Conservation (phyloP, 2,113 vertebrate species). For the Sinocyclocheilus anophthalmus region DNA sequence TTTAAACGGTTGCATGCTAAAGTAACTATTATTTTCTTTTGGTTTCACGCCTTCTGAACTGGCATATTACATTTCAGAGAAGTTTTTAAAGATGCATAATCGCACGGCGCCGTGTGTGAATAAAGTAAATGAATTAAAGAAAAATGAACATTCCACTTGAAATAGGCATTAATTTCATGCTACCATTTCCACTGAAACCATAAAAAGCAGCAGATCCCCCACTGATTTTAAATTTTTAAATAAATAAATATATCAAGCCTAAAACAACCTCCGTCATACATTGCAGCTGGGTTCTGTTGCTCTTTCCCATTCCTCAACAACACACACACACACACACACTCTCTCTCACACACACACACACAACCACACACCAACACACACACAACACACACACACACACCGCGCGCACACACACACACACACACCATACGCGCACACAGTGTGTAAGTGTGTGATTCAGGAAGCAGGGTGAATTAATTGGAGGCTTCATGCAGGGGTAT, state of each 20-base stretch:
- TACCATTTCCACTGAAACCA: slow-evolving; percentile 54
- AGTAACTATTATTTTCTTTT: slow-evolving; percentile 41
- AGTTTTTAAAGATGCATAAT: slow-evolving; percentile 49
- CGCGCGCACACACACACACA: slow-evolving; percentile 10
- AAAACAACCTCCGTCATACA: slow-evolving; percentile 62
- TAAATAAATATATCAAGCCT: slow-evolving; percentile 61
- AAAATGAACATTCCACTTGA: slow-evolving; percentile 50
- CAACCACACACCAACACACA: slow-evolving; percentile 12
- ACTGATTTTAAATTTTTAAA: slow-evolving; percentile 54
- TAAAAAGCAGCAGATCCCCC: slow-evolving; percentile 56
- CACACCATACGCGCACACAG: slow-evolving; percentile 22
- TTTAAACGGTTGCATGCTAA: slow-evolving; percentile 21
- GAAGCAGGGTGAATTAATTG: slow-evolving; percentile 80
- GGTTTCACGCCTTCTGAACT: slow-evolving; percentile 5
- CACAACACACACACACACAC: too few relatives aligned
- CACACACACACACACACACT: slow-evolving; percentile 43
- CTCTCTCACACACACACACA: neutral
- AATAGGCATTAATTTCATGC: slow-evolving; percentile 65
- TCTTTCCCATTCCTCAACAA: slow-evolving; percentile 56
- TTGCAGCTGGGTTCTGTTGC: slow-evolving; percentile 67
- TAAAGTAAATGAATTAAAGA: slow-evolving; percentile 59
- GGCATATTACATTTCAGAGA: slow-evolving; percentile 51
- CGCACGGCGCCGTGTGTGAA: slow-evolving; percentile 48
- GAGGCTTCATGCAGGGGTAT: slow-evolving; percentile 67
- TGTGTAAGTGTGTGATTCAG: slow-evolving; percentile 62